Base-by-base conservation (phyloP, 1,140 invertebrate genomes). In the Zaprionus vittiger region DNA sequence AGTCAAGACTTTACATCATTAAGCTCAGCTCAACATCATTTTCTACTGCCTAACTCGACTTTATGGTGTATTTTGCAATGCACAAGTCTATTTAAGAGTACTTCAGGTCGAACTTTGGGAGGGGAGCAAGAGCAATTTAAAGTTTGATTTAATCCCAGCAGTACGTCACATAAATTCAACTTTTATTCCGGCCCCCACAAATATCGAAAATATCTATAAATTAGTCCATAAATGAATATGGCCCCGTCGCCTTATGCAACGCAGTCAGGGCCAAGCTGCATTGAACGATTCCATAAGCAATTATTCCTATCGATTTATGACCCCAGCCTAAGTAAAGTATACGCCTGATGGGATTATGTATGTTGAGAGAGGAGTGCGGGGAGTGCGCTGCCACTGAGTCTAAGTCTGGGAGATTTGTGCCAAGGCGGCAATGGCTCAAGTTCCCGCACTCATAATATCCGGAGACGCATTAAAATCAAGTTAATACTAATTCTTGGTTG, bases 261-360 rank as follows among this genome's bases (percentile, higher is more conserved):
- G 71, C 24, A 65, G 31, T 41, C 55, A 44, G 41, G 59, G 54
- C 62, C 31, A 66, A 70, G 79, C 68, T 71, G 56, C 84, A 83
- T 60, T 89, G 83, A 86, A 89, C 83, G 73, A 80, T 80, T 83
- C 82, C 80, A 80, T 86, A 87, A 86, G 63, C 83, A 86, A 89
- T 86, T 86, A 89, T 83, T 83, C 70, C 70, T 67, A 60, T 82
- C 73, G 73, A 76, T 76, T 76, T 76, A 76, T 76, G 73, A 65
- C 61, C 47, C 20, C 3, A 47, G 38, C 9, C 61, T 44, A 22
- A 60, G 68, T 24, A 52, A 61, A 65, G 61, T 65, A 59, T 70
- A 28, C 63, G 60, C 63, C 34, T 26, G 59, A n/a, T 26, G 59
- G 26, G 60, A 71, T 76, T 60, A 65, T 72, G 68, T 59, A 20